These are phyloP conservation scores for Sebastes steindachneri DNA, from an alignment of 2,797 vertebrate species.

Conservation along the genomic window DNA sequence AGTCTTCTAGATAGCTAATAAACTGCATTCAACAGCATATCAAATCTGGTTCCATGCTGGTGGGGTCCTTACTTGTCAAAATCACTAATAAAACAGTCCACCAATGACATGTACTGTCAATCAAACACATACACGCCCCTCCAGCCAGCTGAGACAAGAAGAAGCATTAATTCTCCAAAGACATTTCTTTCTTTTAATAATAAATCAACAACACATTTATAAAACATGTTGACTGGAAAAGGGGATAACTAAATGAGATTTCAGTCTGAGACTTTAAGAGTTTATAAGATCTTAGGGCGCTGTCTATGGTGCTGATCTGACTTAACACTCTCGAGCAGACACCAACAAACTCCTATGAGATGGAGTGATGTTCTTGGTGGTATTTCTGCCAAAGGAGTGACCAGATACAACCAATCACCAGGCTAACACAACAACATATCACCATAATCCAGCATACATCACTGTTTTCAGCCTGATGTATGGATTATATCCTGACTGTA, in stretches of 20 bases:
- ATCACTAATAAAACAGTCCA: not conserved
- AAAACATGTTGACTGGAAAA: not conserved
- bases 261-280: not conserved
- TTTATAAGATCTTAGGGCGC: not conserved
- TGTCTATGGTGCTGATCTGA: conserved; percentile 52
- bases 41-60: not conserved
- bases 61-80: not conserved
- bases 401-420: not conserved
- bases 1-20: not conserved
- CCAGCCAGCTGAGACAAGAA: not conserved
- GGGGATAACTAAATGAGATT: not conserved
- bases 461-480: conserved; percentile 12
- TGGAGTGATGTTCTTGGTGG: too few relatives aligned
- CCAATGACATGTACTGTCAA: not conserved
- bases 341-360: not conserved
- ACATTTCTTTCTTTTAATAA: not conserved
- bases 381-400: too few relatives aligned
- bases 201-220: not conserved
- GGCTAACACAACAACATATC: not conserved
- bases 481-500: not conserved
- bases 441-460: not conserved
- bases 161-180: not conserved
- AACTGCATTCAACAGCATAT: not conserved
- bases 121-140: not conserved
- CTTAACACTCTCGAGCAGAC: not conserved